Conservation (phyloP, 2,797 vertebrate genomes). For the Muscicapa striata region DNA sequence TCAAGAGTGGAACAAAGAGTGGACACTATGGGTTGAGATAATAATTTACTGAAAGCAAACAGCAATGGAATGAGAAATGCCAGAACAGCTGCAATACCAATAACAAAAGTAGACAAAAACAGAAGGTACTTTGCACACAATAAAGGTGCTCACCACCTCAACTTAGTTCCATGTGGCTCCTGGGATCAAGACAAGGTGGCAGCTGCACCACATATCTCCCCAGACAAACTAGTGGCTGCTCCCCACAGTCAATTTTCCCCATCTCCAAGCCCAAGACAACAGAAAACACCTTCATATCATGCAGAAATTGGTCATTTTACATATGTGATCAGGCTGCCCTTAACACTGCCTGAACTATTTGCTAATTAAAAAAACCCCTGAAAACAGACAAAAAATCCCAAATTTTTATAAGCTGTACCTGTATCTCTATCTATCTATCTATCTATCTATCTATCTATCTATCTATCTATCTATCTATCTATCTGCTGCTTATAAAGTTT, state of each 20-base stretch:
- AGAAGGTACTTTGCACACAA: not conserved
- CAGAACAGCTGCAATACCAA: not conserved
- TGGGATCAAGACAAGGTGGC: not conserved
- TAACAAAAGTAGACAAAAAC: not conserved
- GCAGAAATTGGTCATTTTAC: not conserved
- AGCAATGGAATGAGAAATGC: rapidly evolving
- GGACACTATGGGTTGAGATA: not conserved
- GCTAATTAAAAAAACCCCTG: not conserved
- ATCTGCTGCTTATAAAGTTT: not conserved
- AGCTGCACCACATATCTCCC: not conserved
- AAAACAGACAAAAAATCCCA: not conserved
- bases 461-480: not conserved
- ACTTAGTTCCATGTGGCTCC: not conserved
- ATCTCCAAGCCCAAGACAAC: not conserved
- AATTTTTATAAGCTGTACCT: not conserved
- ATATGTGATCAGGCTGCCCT: not conserved
- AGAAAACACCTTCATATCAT: not conserved
- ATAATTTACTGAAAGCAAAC: not conserved
- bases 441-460: too few relatives aligned
- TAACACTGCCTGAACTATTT: not conserved
- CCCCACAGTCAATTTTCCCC: rapidly evolving
- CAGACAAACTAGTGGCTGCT: not conserved
- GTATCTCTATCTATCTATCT: too few relatives aligned
- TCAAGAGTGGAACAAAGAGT: not conserved
- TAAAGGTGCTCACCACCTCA: not conserved